These are phyloP conservation scores for Mythimna loreyi DNA, from an alignment of 2,888 invertebrate species.

Conservation along the genomic window DNA sequence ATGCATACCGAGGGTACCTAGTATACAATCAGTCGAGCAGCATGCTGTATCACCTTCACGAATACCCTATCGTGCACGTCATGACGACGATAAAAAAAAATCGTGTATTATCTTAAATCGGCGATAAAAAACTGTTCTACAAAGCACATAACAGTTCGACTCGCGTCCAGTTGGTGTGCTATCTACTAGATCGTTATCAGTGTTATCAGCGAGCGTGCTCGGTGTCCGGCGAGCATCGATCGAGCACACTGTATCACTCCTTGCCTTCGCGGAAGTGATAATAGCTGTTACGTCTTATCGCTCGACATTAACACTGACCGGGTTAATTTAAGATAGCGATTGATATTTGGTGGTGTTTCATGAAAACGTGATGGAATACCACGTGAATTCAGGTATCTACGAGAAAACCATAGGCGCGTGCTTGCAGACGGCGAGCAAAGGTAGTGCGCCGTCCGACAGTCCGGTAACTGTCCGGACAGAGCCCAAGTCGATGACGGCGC, in stretches of 20 bases:
- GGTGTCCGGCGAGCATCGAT: conserved; percentile 73
- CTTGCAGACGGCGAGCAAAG: no score
- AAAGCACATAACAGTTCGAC: conserved; percentile 69
- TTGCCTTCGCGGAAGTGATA: conserved; percentile 74
- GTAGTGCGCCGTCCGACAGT: no score
- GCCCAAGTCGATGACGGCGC: no score
- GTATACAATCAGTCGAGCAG: conserved; percentile 38
- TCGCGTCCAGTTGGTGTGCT: conserved; percentile 72
- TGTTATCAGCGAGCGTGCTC: conserved; percentile 82
- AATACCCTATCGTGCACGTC: conserved; percentile 67
- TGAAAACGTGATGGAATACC: neutral
- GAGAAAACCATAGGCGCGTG: no score
- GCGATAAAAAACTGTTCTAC: conserved; percentile 71
- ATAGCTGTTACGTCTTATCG: conserved; percentile 65
- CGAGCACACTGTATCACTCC: conserved; percentile 67
- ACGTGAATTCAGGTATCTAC: neutral
- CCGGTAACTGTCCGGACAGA: no score
- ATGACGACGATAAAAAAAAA: conserved; percentile 70
- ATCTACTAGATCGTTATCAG: conserved; percentile 83
- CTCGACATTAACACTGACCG: conserved; percentile 77
- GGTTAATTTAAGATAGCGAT: conserved; percentile 64
- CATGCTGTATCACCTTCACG: conserved; percentile 60
- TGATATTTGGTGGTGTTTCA: conserved; percentile 41
- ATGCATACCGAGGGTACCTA: conserved; percentile 11
- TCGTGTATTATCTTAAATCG: conserved; percentile 78